phyloP scores from a whole-genome alignment of 2,113 vertebrate species.

The Cryptoleucopteryx plumbea region DNA sequence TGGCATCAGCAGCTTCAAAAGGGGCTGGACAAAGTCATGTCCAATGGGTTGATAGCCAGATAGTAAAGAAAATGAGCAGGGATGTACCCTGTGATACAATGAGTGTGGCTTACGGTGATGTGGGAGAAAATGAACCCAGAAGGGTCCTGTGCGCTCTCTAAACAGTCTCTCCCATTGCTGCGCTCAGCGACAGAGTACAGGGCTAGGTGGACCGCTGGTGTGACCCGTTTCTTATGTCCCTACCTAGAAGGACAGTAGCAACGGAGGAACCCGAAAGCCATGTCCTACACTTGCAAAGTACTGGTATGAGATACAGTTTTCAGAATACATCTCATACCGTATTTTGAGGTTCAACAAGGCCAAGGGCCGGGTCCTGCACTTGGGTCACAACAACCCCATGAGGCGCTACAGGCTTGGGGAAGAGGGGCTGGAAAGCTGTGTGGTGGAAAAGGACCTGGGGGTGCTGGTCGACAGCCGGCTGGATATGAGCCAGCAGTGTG shows the following conservation, averaged over 20 bases:
- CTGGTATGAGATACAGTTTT: neutral
- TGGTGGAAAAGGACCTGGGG: neutral
- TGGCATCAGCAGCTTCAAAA: neutral
- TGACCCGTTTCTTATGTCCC: neutral
- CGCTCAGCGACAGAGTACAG: neutral
- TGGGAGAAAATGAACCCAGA: neutral
- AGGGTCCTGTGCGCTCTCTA: neutral
- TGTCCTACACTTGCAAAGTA: neutral
- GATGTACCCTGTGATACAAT: neutral
- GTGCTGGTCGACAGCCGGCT: neutral
- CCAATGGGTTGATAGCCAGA: neutral
- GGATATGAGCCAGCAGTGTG: too few relatives aligned
- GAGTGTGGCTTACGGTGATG: neutral
- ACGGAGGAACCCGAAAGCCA: neutral
- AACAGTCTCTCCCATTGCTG: neutral
- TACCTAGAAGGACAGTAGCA: neutral
- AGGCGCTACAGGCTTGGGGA: rapidly evolving
- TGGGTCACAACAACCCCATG: neutral
- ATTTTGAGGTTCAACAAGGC: neutral
- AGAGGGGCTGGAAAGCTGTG: neutral
- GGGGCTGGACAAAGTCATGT: neutral
- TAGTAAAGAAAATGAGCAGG: neutral
- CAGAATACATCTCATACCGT: neutral
- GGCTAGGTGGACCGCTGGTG: neutral
- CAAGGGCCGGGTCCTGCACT: neutral